Evolutionary conservation across 2,113 vertebrate species (phyloP).

Genomic region (Apistogramma diplotaenia): DNA sequence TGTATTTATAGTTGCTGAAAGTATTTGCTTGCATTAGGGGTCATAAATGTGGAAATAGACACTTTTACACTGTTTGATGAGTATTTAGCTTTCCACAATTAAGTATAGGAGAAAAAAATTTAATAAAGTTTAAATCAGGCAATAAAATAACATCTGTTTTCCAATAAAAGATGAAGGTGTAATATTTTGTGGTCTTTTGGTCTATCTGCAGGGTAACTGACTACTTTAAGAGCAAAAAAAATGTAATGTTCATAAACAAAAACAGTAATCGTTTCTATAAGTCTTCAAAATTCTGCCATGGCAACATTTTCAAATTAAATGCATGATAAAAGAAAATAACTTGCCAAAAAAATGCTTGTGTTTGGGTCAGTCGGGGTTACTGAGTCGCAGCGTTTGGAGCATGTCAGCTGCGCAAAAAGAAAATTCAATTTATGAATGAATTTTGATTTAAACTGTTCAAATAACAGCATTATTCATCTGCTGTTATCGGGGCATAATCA

Average conservation of each 20-base stretch:
- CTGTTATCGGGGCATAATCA: slow-evolving; percentile 45
- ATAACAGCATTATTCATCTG: slow-evolving; percentile 24
- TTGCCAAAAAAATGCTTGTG: not conserved
- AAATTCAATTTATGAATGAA: not conserved
- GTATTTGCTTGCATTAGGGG: not conserved
- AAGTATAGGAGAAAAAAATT: too few relatives aligned
- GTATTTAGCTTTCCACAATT: not conserved
- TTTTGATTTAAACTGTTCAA: slow-evolving; percentile 23
- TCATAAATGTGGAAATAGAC: not conserved
- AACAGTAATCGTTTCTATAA: not conserved
- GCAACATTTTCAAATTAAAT: not conserved
- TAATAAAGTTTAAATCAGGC: not conserved
- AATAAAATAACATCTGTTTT: not conserved
- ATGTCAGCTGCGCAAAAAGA: not conserved
- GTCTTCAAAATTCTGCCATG: not conserved
- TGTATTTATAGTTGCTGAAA: not conserved
- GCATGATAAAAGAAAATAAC: not conserved
- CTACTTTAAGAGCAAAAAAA: not conserved
- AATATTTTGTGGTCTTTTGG: not conserved
- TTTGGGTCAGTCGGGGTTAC: not conserved
- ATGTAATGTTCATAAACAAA: not conserved
- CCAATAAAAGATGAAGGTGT: not conserved
- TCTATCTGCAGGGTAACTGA: not conserved
- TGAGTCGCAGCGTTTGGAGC: not conserved
- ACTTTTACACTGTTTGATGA: not conserved